Base-by-base conservation (phyloP, 2,888 invertebrate species). In the Temnothorax rugatulus region DNA sequence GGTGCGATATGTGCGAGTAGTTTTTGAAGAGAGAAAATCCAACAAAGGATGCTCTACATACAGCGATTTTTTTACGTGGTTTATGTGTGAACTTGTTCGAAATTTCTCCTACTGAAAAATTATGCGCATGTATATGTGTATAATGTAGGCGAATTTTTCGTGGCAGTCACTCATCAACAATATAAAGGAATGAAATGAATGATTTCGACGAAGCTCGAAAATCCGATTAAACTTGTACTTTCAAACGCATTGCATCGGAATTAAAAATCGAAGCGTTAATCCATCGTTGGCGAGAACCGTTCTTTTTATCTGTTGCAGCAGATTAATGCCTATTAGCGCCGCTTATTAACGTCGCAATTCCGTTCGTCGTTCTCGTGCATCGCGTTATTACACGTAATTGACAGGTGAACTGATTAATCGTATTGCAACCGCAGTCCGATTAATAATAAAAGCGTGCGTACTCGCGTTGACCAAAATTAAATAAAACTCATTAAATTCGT, bases 311-410 rank as follows among this genome's bases (percentile, higher is more conserved):
- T 34, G 44, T 71, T 59, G 25, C 34, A 34, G 59, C 47, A 47
- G 59, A 38, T 79, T 79, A 79, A 69, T 79, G 57, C 18, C 59
- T 47, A 59, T 79, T 73, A 79, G 71, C 59, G 47, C 7, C 71
- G 79, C 29, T 79, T 79, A 79, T 79, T 79, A 59, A 71, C 44
- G 57, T 34, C 38, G 57, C 57, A 73, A 71, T 81, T 81, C 47
- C 71, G 44, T 47, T 69, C 47, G 77, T 57, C 44, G 79, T 71
- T 59, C 44, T 13, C 79, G 68, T 47, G 59, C 59, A 25, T 47
- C 57, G 59, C 38, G 25, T 25, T 68, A 68, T 68, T 44, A 29
- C n/a, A 21, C 8, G 13, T 73, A 73, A 81, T 81, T 71, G 79
- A 59, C 54, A 69, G 13, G 41, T 13, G 52, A 38, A 44, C 54